Evolutionary conservation across 2,113 vertebrate genomes (phyloP).

Genomic region (Lophura nycthemera): DNA sequence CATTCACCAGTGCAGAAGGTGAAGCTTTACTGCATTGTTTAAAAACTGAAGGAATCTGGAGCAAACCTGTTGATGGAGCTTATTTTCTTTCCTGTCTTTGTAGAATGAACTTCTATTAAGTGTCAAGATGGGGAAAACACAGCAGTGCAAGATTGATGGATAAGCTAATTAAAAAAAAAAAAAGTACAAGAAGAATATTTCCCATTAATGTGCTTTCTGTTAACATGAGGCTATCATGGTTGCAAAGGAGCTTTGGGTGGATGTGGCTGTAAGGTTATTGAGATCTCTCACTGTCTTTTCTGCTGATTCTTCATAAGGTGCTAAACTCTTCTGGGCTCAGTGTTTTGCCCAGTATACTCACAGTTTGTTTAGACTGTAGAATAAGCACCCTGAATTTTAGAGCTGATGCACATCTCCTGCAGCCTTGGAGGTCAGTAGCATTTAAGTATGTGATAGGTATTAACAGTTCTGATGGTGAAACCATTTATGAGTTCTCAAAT

Average conservation of each 20-base stretch:
- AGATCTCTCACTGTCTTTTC: background rate
- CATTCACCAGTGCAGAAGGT: background rate
- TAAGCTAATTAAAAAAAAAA: conserved; percentile 10
- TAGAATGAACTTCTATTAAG: conserved; percentile 7
- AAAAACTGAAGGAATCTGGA: conserved; percentile 23
- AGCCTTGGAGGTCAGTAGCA: background rate
- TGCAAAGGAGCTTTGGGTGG: background rate
- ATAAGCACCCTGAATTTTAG: background rate
- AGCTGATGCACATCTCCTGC: background rate
- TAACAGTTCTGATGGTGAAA: background rate
- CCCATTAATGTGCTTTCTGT: background rate
- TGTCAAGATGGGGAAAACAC: conserved; percentile 38
- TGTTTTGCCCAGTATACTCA: background rate
- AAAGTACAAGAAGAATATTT: conserved; percentile 17
- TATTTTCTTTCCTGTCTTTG: conserved; percentile 15
- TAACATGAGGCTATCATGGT: background rate
- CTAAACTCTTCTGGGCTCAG: background rate
- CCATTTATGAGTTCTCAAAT: background rate
- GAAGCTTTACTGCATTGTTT: background rate
- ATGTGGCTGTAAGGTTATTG: background rate
- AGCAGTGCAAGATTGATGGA: conserved; percentile 26
- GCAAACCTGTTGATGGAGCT: background rate
- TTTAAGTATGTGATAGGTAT: background rate
- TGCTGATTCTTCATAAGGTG: background rate
- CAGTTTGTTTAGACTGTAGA: background rate